Conservation (phyloP, 2,888 invertebrate genomes). For the Pantelozetes paolii region DNA sequence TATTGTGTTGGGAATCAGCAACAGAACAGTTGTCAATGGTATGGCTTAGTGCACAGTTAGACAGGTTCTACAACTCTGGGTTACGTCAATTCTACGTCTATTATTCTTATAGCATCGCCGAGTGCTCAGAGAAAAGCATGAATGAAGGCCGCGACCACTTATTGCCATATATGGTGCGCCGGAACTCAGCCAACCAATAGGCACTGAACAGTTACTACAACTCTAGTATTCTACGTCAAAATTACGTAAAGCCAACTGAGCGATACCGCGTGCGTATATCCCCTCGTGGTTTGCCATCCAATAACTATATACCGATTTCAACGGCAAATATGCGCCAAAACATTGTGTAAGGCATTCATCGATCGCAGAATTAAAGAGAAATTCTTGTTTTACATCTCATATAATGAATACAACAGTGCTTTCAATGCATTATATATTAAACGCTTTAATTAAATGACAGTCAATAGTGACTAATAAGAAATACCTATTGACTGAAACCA, state of each 20-base stretch:
- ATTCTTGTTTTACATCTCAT: background rate
- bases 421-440: background rate
- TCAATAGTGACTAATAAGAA: background rate
- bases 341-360: background rate
- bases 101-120: constrained; percentile 27
- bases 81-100: constrained; percentile 35
- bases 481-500: background rate
- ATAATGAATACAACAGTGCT: background rate
- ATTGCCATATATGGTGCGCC: constrained; percentile 48
- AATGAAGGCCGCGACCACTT: constrained; percentile 47
- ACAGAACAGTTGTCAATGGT: background rate
- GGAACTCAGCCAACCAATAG: constrained; percentile 46
- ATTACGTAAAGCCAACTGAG: constrained; percentile 41
- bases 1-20: too few relatives aligned
- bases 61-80: constrained; percentile 26
- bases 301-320: background rate
- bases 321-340: background rate
- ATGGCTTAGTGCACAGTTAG: constrained; percentile 23
- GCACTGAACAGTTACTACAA: constrained; percentile 33
- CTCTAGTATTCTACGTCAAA: constrained; percentile 43
- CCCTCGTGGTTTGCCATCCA: constrained; percentile 19
- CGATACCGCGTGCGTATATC: constrained; percentile 28
- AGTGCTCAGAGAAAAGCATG: constrained; percentile 37
- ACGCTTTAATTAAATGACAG: background rate
- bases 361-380: background rate